Percentiles rank a stretch among this genome's conserved stretches.
phyloP scores from a whole-genome alignment of 1,140 invertebrate genomes.

The Temnothorax longispinosus region DNA sequence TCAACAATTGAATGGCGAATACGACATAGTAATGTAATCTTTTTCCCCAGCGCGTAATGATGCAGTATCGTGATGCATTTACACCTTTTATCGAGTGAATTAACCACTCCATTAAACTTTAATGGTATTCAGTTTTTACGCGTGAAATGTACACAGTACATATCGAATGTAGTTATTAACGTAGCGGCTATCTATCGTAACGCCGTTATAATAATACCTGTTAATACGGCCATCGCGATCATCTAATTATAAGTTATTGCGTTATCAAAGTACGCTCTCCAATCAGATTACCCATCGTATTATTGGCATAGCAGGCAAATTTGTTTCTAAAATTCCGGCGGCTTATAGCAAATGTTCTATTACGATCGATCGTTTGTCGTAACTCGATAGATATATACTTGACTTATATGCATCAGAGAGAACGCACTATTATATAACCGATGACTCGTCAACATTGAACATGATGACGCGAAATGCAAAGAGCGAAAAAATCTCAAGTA shows the following conservation, averaged over 20 bases:
- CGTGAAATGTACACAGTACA: slow-evolving; percentile 65
- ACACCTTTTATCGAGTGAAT: slow-evolving; percentile 70
- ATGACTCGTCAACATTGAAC: background rate
- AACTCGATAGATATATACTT: slow-evolving; percentile 31
- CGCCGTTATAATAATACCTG: slow-evolving; percentile 74
- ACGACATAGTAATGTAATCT: slow-evolving; percentile 20
- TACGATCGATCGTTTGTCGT: slow-evolving; percentile 14
- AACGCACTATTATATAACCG: background rate
- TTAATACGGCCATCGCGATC: slow-evolving; percentile 70
- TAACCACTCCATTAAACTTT: slow-evolving; percentile 73
- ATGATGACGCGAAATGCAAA: no score
- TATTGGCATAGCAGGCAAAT: slow-evolving; percentile 60
- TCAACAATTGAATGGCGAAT: background rate
- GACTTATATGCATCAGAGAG: background rate
- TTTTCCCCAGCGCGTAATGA: slow-evolving; percentile 53
- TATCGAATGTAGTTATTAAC: slow-evolving; percentile 69
- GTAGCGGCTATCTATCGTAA: slow-evolving; percentile 70
- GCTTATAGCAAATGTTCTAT: slow-evolving; percentile 46
- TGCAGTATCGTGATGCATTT: slow-evolving; percentile 62
- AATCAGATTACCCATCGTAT: slow-evolving; percentile 67
- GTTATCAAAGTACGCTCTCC: slow-evolving; percentile 70
- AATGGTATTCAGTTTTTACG: slow-evolving; percentile 75
- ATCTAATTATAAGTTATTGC: slow-evolving; percentile 74
- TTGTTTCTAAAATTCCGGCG: slow-evolving; percentile 46
- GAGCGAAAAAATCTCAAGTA: background rate